These are phyloP conservation scores for Augochlora pura DNA, from an alignment of 1,140 invertebrate species.

Conservation along the genomic window DNA sequence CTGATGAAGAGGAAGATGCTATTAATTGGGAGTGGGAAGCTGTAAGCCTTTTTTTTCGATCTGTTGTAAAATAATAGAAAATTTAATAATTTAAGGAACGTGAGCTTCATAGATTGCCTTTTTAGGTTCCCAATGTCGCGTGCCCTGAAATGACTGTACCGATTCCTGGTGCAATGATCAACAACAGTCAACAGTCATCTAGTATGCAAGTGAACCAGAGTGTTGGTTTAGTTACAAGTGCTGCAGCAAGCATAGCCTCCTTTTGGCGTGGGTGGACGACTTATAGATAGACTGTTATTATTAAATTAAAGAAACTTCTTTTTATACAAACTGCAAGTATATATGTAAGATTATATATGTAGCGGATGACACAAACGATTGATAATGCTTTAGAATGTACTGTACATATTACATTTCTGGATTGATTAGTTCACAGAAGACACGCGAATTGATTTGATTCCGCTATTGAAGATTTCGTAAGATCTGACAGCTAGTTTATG, in stretches of 20 bases:
- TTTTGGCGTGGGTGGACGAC: conserved; percentile 86
- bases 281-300: conserved; percentile 72
- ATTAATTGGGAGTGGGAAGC: conserved; percentile 86
- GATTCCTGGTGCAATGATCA: conserved; percentile 73
- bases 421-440: conserved; percentile 36
- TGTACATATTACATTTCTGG: conserved; percentile 50
- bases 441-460: conserved; percentile 51
- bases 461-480: conserved; percentile 39
- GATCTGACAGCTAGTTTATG: conserved; percentile 54
- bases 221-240: conserved; percentile 85
- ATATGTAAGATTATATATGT: conserved; percentile 37
- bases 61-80: background rate
- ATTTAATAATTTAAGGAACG: background rate
- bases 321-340: conserved; percentile 29
- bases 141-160: conserved; percentile 80
- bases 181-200: conserved; percentile 79
- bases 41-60: conserved; percentile 74
- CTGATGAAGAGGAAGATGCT: conserved; percentile 84
- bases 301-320: conserved; percentile 43
- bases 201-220: conserved; percentile 81
- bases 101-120: background rate
- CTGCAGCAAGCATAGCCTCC: conserved; percentile 85
- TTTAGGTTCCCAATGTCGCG: conserved; percentile 81
- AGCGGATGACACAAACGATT: conserved; percentile 39
- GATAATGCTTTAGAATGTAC: conserved; percentile 34